These are phyloP conservation scores for Geotrupes spiniger DNA, from an alignment of 2,888 invertebrate genomes.

Conservation along the genomic window DNA sequence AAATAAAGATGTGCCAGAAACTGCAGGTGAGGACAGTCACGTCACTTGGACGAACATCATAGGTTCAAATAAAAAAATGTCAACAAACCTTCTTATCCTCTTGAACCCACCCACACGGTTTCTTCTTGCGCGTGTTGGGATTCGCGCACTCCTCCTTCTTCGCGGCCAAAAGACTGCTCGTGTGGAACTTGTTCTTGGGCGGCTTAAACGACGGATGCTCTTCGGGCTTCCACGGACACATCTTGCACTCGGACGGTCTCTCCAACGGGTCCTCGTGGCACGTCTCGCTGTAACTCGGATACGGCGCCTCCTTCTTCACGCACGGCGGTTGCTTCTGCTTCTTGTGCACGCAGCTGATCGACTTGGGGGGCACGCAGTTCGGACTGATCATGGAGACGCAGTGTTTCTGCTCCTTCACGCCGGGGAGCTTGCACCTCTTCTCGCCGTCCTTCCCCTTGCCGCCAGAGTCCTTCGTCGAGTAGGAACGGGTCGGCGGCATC, in stretches of 20 bases:
- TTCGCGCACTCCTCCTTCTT: conserved; percentile 12
- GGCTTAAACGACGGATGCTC: conserved; percentile 35
- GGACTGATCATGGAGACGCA: conserved; percentile 12
- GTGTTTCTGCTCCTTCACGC: conserved; percentile 4
- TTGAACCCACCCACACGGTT: conserved; percentile 13
- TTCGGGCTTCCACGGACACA: conserved; percentile 34
- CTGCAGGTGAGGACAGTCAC: too few relatives aligned
- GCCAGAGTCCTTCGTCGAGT: conserved; percentile 8
- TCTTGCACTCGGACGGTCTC: conserved; percentile 32
- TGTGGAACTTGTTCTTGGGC: conserved; percentile 30
- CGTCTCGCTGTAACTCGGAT: conserved; percentile 37
- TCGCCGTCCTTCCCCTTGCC: not conserved
- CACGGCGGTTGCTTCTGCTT: conserved; percentile 20
- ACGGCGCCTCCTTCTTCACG: conserved; percentile 34
- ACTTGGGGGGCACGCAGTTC: conserved; percentile 6
- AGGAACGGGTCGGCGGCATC: conserved; percentile 5
- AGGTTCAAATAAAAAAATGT: not conserved
- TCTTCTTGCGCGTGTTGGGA: conserved; percentile 1
- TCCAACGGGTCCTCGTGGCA: conserved; percentile 33
- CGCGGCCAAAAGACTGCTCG: conserved; percentile 16
- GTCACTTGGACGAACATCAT: too few relatives aligned
- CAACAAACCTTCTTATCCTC: conserved; percentile 5
- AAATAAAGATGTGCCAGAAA: too few relatives aligned
- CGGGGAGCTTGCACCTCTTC: not conserved
- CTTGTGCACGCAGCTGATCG: conserved; percentile 6